Conservation (phyloP, 2,113 vertebrate species). For the Ailurus styani region DNA sequence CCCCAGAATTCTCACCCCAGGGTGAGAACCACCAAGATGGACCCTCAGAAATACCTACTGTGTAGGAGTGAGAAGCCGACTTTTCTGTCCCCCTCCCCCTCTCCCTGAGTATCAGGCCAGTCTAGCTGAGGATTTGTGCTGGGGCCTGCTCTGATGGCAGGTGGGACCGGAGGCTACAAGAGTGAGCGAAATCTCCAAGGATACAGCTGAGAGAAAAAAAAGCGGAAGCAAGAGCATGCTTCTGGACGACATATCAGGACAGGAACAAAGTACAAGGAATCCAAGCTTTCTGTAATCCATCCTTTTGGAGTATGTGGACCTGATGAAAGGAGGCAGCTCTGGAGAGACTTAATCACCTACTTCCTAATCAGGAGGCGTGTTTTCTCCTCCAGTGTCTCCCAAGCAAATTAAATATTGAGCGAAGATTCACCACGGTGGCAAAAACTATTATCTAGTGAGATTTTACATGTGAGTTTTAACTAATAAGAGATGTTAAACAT, state of each 20-base stretch:
- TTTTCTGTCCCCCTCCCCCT: neutral
- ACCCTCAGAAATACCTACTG: neutral
- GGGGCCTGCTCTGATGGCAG: neutral
- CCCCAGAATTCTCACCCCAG: neutral
- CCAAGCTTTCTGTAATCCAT: neutral
- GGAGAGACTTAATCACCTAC: neutral
- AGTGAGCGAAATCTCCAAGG: neutral
- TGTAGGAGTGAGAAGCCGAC: neutral
- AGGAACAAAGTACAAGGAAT: neutral
- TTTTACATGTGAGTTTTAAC: neutral
- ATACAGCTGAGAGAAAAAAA: neutral
- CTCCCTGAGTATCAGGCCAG: neutral
- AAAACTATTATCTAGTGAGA: conserved; percentile 9
- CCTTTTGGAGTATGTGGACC: neutral
- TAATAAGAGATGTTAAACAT: neutral
- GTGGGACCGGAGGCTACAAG: neutral
- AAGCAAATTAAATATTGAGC: neutral
- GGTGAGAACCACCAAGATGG: neutral
- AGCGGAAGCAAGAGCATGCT: neutral
- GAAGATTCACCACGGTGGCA: neutral
- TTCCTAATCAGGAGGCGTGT: neutral
- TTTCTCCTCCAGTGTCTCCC: neutral
- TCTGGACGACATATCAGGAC: neutral
- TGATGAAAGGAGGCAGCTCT: neutral
- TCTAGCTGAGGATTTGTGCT: neutral